Evolutionary conservation across 37 sponge, comb jelly and placozoan genomes (phyloP).

Genomic region (Cladorhizidae sp.): DNA sequence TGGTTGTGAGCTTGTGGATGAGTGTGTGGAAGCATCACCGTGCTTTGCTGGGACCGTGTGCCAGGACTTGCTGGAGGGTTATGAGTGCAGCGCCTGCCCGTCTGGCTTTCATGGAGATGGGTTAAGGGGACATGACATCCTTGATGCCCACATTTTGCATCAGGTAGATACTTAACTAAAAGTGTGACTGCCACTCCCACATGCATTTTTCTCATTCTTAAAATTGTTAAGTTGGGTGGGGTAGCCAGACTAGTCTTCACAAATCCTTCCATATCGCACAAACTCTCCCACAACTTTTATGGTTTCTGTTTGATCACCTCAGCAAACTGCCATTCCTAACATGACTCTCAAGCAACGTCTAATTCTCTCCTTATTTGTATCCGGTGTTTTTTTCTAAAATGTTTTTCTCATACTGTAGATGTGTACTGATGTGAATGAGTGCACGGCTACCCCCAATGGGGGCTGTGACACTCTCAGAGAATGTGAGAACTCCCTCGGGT

Average conservation of each 20-base stretch:
- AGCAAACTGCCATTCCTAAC: neutral
- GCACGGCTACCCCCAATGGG: conserved; percentile 34
- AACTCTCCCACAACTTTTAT: too few relatives aligned
- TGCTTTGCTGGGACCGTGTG: conserved; percentile 72
- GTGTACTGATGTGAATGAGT: conserved; percentile 90
- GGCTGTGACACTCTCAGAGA: conserved; percentile 62
- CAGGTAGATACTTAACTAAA: conserved; percentile 41
- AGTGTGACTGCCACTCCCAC: neutral
- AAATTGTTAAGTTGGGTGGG: too few relatives aligned
- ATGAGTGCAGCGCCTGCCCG: conserved; percentile 85
- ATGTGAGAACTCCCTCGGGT: conserved; percentile 67
- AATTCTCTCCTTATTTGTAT: neutral
- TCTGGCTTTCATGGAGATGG: conserved; percentile 71
- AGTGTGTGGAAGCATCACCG: conserved; percentile 63
- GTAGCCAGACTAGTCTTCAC: too few relatives aligned
- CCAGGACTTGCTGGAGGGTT: conserved; percentile 56
- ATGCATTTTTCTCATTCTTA: too few relatives aligned
- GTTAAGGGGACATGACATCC: conserved; percentile 40
- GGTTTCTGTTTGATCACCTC: too few relatives aligned
- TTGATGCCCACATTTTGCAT: conserved; percentile 37
- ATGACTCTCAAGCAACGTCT: neutral
- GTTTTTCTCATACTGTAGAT: conserved; percentile 16
- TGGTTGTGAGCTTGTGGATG: conserved; percentile 62
- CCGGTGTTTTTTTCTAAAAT: neutral
- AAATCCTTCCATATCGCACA: too few relatives aligned